Conservation (phyloP, 2,888 invertebrate species). For the Cyclophora punctaria region DNA sequence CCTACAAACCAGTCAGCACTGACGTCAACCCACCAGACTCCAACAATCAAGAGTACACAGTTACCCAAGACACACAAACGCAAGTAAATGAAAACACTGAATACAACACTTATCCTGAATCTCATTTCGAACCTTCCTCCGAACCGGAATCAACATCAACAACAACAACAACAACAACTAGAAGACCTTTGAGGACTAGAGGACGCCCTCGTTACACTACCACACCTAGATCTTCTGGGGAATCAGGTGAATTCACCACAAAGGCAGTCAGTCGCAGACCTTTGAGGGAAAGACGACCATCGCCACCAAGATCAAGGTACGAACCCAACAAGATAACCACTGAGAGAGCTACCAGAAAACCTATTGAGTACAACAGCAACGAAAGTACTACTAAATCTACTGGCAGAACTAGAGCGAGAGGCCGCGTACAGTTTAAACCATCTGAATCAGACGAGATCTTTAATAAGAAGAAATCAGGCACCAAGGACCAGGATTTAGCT, state of each 20-base stretch:
- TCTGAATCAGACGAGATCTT: slow-evolving; percentile 52
- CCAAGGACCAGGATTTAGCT: slow-evolving; percentile 64
- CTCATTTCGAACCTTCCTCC: slow-evolving; percentile 19
- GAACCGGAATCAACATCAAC: slow-evolving; percentile 17
- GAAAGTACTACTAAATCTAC: slow-evolving; percentile 53
- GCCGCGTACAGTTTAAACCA: slow-evolving; percentile 68
- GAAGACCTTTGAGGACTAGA: slow-evolving; percentile 44
- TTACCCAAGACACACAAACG: slow-evolving; percentile 32
- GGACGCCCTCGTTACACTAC: slow-evolving; percentile 62
- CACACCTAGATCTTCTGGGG: slow-evolving; percentile 37
- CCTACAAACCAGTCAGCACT: slow-evolving; percentile 19
- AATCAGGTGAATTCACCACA: slow-evolving; percentile 55
- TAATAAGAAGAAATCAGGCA: slow-evolving; percentile 36
- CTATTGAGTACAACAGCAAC: slow-evolving; percentile 21
- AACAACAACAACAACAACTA: slow-evolving; percentile 50
- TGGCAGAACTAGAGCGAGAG: slow-evolving; percentile 57
- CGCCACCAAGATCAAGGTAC: slow-evolving; percentile 44
- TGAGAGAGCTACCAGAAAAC: slow-evolving; percentile 45
- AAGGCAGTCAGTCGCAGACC: slow-evolving; percentile 66
- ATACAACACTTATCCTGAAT: slow-evolving; percentile 40
- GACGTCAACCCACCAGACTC: slow-evolving; percentile 12
- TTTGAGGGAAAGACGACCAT: slow-evolving; percentile 68
- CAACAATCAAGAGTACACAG: slow-evolving; percentile 28
- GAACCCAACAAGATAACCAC: slow-evolving; percentile 60
- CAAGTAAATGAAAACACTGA: slow-evolving; percentile 32